phyloP scores from a whole-genome alignment of 2,888 invertebrate genomes.

The Clusia tigrina region DNA sequence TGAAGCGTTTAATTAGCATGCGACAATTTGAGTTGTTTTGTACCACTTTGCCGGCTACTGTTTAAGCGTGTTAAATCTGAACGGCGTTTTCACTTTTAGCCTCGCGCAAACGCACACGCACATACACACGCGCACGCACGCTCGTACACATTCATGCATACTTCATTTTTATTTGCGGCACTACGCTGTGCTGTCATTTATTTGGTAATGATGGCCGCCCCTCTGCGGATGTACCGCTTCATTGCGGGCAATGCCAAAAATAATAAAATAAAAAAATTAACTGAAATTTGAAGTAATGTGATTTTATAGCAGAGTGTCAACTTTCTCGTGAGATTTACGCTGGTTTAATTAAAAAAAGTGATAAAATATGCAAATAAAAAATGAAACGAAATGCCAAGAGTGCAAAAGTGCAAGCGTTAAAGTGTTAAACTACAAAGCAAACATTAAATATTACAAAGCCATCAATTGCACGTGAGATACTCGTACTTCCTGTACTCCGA shows the following conservation, averaged over 20 bases:
- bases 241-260: neutral
- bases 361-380: neutral
- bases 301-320: neutral
- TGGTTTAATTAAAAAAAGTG: conserved; percentile 9
- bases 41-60: no score
- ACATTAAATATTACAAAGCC: no score
- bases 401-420: no score
- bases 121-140: conserved; percentile 12
- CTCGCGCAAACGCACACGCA: conserved; percentile 20
- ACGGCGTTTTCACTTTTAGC: conserved; percentile 30
- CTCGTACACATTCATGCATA: conserved; percentile 26
- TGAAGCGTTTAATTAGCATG: conserved; percentile 6
- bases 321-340: conserved; percentile 23
- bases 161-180: conserved; percentile 32
- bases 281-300: neutral
- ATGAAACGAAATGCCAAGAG: no score
- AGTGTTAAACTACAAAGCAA: no score
- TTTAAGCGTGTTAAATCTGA: no score
- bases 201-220: conserved; percentile 31
- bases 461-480: no score
- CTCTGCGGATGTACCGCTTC: no score
- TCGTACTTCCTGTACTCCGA: no score
- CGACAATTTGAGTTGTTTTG: conserved; percentile 49
- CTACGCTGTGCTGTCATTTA: conserved; percentile 17
- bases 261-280: neutral